A percentile compares a stretch with the other conserved stretches of the same genome.
Evolutionary conservation across 2,797 vertebrate species (phyloP).

Genomic region (Cossypha polioptera): DNA sequence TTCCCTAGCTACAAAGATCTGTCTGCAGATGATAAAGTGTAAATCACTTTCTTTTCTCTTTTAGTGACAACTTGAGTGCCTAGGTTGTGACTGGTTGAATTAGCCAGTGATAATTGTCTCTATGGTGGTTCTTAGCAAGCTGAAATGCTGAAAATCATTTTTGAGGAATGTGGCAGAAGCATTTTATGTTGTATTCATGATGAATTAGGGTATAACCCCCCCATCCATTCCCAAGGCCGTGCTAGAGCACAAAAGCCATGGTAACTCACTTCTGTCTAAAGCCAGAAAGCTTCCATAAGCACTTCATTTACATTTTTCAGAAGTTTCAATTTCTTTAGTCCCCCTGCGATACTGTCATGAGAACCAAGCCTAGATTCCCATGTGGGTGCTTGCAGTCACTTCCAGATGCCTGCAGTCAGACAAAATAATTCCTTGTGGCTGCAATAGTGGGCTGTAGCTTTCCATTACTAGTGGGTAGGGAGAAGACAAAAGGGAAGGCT

Average conservation of each 20-base stretch:
- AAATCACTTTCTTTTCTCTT: not conserved
- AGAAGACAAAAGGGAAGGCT: not conserved
- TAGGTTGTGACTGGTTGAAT: not conserved
- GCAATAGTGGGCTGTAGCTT: not conserved
- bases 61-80: not conserved
- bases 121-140: not conserved
- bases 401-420: not conserved
- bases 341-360: not conserved
- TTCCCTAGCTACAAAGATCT: not conserved
- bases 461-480: not conserved
- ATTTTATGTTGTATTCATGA: not conserved
- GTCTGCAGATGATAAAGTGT: not conserved
- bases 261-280: not conserved
- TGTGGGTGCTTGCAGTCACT: not conserved
- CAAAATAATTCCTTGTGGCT: not conserved
- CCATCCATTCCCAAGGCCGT: not conserved
- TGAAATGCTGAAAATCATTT: not conserved
- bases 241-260: not conserved
- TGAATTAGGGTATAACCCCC: not conserved
- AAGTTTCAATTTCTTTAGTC: not conserved
- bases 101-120: not conserved
- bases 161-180: not conserved
- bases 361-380: not conserved
- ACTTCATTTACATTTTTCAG: not conserved
- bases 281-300: not conserved